phyloP scores from a whole-genome alignment of 2,888 invertebrate species.

The Eupelmus urozonus region DNA sequence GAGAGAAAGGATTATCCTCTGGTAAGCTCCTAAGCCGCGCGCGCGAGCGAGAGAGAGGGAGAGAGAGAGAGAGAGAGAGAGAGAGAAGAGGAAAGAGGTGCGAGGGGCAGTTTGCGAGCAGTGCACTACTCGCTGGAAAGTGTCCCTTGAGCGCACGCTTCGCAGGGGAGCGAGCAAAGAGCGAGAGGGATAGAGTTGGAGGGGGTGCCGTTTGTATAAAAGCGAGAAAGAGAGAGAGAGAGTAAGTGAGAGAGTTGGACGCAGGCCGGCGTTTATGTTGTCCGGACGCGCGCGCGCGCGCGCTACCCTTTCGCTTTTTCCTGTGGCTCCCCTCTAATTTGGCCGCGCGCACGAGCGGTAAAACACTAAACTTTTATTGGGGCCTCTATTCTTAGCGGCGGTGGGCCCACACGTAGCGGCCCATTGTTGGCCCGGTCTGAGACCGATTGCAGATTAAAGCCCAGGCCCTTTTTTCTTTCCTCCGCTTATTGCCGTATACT shows the following conservation, averaged over 20 bases:
- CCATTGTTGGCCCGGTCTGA: constrained; percentile 43
- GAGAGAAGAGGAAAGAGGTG: constrained; percentile 1
- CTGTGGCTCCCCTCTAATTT: constrained; percentile 44
- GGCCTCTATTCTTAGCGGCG: constrained; percentile 60
- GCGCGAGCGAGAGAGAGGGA: constrained; percentile 11
- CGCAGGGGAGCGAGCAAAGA: constrained; percentile 11
- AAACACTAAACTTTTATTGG: constrained; percentile 65
- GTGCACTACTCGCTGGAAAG: not conserved
- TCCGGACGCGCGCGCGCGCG: not conserved
- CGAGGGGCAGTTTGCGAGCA: constrained; percentile 22
- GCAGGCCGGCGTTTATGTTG: constrained; percentile 26
- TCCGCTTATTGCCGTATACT: not conserved
- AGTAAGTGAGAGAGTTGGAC: not conserved
- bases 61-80: constrained; percentile 47
- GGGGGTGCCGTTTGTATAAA: not conserved
- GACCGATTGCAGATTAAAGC: constrained; percentile 37
- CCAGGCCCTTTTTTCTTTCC: constrained; percentile 15
- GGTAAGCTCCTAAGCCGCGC: constrained; percentile 57
- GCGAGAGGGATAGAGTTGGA: not conserved
- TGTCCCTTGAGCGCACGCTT: not conserved
- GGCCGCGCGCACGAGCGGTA: constrained; percentile 44
- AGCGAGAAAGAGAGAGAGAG: constrained; percentile 1
- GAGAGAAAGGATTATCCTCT: constrained; percentile 61
- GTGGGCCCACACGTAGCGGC: constrained; percentile 63
- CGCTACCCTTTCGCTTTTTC: constrained; percentile 49